Evolutionary conservation across 1,140 invertebrate species (phyloP).

Genomic region (Goniozus legneri): DNA sequence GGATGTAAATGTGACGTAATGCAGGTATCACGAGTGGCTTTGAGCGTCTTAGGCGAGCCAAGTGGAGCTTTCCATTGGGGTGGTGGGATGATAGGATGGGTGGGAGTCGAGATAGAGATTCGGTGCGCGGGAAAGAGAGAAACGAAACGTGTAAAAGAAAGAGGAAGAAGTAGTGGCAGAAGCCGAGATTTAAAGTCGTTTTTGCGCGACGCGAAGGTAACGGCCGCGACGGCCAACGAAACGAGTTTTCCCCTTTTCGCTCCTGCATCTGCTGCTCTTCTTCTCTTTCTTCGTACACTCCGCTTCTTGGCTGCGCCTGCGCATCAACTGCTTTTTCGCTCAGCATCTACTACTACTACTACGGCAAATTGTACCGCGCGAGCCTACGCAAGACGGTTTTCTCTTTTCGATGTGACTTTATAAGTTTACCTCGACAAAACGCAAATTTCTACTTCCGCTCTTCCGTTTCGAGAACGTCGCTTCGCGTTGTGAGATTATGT

Average conservation of each 20-base stretch:
- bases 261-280: not conserved
- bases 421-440: too few species aligned
- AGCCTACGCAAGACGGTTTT: too few species aligned
- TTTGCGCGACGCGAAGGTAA: not conserved
- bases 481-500: too few species aligned
- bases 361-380: too few species aligned
- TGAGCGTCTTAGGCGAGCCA: not conserved
- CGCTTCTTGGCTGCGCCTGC: not conserved
- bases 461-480: too few species aligned
- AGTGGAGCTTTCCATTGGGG: not conserved
- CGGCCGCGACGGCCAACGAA: slow-evolving; percentile 8
- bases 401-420: too few species aligned
- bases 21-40: not conserved
- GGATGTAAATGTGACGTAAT: not conserved
- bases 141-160: not conserved
- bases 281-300: too few species aligned
- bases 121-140: not conserved
- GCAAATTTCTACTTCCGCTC: too few species aligned
- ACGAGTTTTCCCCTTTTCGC: slow-evolving; percentile 11
- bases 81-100: not conserved
- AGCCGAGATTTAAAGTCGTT: slow-evolving; percentile 13
- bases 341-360: too few species aligned
- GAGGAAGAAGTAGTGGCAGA: not conserved
- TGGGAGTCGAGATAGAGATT: not conserved
- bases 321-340: not conserved